Percentiles rank a stretch among this genome's conserved stretches.
Conservation (phyloP, 2,888 invertebrate genomes). For the Xylocampa areola region DNA sequence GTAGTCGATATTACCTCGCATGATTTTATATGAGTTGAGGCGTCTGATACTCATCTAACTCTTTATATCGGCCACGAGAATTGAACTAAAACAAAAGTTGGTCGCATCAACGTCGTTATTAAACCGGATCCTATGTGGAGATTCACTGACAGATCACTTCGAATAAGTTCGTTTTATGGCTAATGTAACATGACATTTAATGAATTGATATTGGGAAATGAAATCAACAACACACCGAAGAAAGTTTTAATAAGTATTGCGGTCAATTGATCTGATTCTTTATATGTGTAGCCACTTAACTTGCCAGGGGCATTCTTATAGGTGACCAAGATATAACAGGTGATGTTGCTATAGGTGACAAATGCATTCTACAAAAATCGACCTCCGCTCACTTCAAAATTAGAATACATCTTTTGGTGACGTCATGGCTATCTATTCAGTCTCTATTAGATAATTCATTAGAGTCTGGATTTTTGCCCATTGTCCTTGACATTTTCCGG, state of each 20-base stretch:
- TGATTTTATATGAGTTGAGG: conserved; percentile 27
- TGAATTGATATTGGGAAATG: conserved; percentile 45
- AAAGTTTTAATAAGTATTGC: conserved; percentile 32
- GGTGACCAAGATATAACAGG: background rate
- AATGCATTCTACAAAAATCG: too few relatives aligned
- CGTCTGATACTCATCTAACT: conserved; percentile 45
- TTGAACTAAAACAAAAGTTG: conserved; percentile 80
- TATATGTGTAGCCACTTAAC: background rate
- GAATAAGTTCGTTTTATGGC: conserved; percentile 48
- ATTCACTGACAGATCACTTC: conserved; percentile 75
- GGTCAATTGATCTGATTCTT: conserved; percentile 23
- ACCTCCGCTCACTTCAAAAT: too few relatives aligned
- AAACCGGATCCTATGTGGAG: conserved; percentile 77
- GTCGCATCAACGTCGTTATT: conserved; percentile 75
- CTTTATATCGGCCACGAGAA: conserved; percentile 73
- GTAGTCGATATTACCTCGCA: conserved; percentile 4
- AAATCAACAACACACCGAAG: conserved; percentile 29
- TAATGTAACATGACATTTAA: conserved; percentile 51
- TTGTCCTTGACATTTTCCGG: too few relatives aligned
- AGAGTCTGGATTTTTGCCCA: too few relatives aligned
- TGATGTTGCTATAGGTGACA: too few relatives aligned
- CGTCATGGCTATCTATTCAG: too few relatives aligned
- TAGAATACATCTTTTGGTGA: too few relatives aligned
- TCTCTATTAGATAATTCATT: too few relatives aligned
- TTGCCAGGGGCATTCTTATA: background rate